phyloP scores from a whole-genome alignment of 2,888 invertebrate genomes.

The Archips crataeganus region DNA sequence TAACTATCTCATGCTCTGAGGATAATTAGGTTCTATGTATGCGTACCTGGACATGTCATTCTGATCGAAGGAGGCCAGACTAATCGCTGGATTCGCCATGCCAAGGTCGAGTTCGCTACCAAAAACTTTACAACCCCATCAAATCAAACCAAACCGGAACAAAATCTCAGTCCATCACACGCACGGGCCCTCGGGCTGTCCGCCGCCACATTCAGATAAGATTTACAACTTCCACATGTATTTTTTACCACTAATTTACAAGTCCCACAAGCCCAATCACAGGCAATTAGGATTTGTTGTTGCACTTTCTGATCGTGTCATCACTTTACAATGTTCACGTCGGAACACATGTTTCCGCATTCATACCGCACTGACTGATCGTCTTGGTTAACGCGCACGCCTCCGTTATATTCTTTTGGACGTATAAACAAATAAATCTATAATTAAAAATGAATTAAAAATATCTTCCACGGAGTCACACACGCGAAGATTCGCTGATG shows the following conservation, averaged over 20 bases:
- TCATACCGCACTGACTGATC: constrained; percentile 62
- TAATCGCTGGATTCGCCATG: constrained; percentile 85
- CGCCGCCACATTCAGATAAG: constrained; percentile 48
- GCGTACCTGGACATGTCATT: constrained; percentile 88
- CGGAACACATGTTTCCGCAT: constrained; percentile 82
- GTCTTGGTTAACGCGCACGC: constrained; percentile 62
- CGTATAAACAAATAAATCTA: constrained; percentile 71
- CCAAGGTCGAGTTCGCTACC: constrained; percentile 50
- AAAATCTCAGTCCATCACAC: constrained; percentile 61
- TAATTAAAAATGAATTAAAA: constrained; percentile 76
- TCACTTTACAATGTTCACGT: constrained; percentile 77
- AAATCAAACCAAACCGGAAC: constrained; percentile 69
- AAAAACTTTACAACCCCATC: constrained; percentile 45
- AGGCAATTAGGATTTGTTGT: constrained; percentile 77
- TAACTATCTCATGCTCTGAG: background rate
- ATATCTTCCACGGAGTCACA: constrained; percentile 75
- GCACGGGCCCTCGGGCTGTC: constrained; percentile 54
- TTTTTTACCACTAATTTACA: constrained; percentile 49
- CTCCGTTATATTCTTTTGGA: constrained; percentile 67
- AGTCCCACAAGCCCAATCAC: constrained; percentile 55
- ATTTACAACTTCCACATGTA: constrained; percentile 43
- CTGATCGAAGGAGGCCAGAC: constrained; percentile 88
- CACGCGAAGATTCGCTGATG: constrained; percentile 78
- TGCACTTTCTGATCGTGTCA: constrained; percentile 64
- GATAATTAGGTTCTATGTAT: constrained; percentile 4